A percentile compares a stretch with the other conserved stretches of the same genome.
These are phyloP conservation scores for Megalurothrips usitatus DNA, from an alignment of 2,888 invertebrate species.

Conservation along the genomic window DNA sequence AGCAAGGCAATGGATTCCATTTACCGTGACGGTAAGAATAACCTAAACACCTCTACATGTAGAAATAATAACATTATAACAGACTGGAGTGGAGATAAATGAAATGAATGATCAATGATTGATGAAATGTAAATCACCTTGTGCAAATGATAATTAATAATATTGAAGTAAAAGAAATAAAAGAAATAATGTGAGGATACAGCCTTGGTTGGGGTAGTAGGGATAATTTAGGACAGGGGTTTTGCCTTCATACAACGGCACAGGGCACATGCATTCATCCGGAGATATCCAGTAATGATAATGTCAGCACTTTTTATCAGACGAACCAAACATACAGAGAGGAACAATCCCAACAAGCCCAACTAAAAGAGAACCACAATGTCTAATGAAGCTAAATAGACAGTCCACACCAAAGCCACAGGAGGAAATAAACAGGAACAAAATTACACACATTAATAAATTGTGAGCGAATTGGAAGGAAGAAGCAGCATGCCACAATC, in stretches of 20 bases:
- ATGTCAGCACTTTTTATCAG: not conserved
- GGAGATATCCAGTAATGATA: not conserved
- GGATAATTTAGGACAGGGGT: no score
- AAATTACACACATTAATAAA: not conserved
- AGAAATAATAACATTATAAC: no score
- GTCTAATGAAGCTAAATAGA: not conserved
- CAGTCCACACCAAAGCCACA: not conserved
- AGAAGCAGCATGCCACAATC: slow-evolving; percentile 36
- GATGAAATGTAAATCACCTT: no score
- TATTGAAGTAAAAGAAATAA: no score
- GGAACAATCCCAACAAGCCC: not conserved
- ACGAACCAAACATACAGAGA: not conserved
- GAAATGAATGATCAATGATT: no score
- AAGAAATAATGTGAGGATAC: no score
- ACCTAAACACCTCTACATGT: no score
- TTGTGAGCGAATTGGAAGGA: slow-evolving; percentile 33
- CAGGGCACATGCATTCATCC: not conserved
- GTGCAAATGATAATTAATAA: no score
- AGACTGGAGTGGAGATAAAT: no score
- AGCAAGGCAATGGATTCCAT: no score
- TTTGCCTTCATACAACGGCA: not conserved
- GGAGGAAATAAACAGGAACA: not conserved
- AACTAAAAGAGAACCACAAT: not conserved
- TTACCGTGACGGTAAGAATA: no score
- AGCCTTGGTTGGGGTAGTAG: no score